phyloP scores from a whole-genome alignment of 1,140 invertebrate genomes.

The Tachypleus tridentatus region DNA sequence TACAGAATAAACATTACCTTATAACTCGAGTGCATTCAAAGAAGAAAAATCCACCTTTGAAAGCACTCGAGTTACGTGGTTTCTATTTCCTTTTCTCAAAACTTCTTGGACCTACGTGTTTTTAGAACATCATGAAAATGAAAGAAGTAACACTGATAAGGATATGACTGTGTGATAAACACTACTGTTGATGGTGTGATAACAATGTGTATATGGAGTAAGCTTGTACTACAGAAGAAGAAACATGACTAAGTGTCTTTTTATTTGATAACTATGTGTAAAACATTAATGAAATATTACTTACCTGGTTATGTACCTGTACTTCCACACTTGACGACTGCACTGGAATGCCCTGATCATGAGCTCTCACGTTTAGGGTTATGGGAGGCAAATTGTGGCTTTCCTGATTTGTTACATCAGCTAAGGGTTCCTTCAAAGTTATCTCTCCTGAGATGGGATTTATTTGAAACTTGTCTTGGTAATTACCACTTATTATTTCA shows the following conservation, averaged over 20 bases:
- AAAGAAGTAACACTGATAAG: too few relatives aligned
- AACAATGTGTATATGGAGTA: not conserved
- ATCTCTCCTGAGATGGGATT: slow-evolving; percentile 26
- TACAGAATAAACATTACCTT: too few relatives aligned
- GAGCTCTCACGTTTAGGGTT: slow-evolving; percentile 23
- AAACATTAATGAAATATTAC: not conserved
- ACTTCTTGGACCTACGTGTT: too few relatives aligned
- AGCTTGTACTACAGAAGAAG: not conserved
- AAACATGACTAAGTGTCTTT: too few relatives aligned
- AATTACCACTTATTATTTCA: slow-evolving; percentile 65
- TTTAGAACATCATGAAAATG: too few relatives aligned
- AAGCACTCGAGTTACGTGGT: too few relatives aligned
- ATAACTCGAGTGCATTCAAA: too few relatives aligned
- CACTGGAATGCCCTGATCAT: slow-evolving; percentile 26
- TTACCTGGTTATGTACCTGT: slow-evolving; percentile 24
- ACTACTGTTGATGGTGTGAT: too few relatives aligned
- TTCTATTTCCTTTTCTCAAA: too few relatives aligned
- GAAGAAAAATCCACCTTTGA: too few relatives aligned
- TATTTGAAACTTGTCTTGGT: slow-evolving; percentile 55
- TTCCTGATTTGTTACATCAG: slow-evolving; percentile 3
- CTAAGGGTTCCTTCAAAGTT: slow-evolving; percentile 15
- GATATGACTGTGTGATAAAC: too few relatives aligned
- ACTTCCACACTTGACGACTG: slow-evolving; percentile 19
- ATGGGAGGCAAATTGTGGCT: slow-evolving; percentile 17
- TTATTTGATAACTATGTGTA: not conserved